Evolutionary conservation across 1,140 invertebrate genomes (phyloP).

Genomic region (Bombus superbus): DNA sequence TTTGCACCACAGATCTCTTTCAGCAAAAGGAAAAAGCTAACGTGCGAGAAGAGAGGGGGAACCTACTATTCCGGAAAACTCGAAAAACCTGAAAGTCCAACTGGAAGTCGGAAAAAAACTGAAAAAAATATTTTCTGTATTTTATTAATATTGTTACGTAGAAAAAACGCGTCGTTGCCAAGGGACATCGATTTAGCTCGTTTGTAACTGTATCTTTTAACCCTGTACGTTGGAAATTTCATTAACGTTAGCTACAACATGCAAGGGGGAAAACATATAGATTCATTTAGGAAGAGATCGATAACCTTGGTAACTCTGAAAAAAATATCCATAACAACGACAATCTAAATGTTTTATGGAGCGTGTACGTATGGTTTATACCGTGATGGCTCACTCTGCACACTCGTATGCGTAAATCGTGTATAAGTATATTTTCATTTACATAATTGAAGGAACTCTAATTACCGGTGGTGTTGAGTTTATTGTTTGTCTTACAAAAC

Average conservation of each 20-base stretch:
- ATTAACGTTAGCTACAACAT: conserved; percentile 6
- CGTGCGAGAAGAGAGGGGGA: background rate
- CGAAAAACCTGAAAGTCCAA: too few relatives aligned
- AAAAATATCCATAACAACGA: background rate
- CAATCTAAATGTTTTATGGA: background rate
- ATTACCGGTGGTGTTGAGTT: conserved; percentile 60
- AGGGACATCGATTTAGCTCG: background rate
- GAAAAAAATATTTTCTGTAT: background rate
- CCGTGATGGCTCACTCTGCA: conserved; percentile 16
- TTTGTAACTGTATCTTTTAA: background rate
- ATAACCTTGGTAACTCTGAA: conserved; percentile 7
- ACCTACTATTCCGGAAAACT: background rate
- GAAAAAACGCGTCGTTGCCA: background rate
- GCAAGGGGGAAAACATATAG: conserved; percentile 10
- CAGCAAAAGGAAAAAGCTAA: background rate
- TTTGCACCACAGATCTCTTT: background rate
- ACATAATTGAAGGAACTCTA: conserved; percentile 33
- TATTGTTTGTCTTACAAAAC: conserved; percentile 51
- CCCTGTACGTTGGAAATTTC: background rate
- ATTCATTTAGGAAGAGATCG: conserved; percentile 2
- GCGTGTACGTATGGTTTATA: too few relatives aligned
- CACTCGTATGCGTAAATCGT: conserved; percentile 24
- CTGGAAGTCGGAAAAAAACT: background rate
- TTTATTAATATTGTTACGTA: too few relatives aligned
- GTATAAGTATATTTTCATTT: conserved; percentile 53